phyloP scores from a whole-genome alignment of 2,113 vertebrate species.

The Erythrocercus mccallii region DNA sequence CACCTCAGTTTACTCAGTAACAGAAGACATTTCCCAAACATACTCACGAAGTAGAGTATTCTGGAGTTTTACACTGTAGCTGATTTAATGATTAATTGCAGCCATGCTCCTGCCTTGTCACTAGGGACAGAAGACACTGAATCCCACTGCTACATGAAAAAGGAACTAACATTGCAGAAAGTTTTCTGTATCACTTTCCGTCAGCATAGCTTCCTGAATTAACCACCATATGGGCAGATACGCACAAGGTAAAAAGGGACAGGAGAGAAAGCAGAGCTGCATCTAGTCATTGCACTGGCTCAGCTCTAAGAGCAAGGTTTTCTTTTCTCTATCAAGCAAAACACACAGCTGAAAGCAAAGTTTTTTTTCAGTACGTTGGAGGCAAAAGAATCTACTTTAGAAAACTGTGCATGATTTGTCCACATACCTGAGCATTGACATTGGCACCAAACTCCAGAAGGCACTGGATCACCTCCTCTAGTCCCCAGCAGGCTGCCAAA shows the following conservation, averaged over 20 bases:
- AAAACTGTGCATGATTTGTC: neutral
- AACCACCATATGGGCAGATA: neutral
- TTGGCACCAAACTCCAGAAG: constrained; percentile 97
- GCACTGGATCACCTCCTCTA: constrained; percentile 94
- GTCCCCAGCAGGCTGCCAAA: constrained; percentile 91
- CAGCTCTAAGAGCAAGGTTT: neutral
- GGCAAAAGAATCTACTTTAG: neutral
- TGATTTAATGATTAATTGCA: neutral
- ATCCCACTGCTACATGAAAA: neutral
- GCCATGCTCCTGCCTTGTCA: neutral
- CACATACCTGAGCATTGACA: constrained; percentile 90
- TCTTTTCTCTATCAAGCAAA: neutral
- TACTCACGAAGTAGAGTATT: neutral
- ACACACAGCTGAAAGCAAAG: neutral
- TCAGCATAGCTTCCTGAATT: neutral
- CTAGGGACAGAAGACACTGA: neutral
- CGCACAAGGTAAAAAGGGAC: neutral
- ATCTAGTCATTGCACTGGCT: neutral
- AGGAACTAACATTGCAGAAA: neutral
- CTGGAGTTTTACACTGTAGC: neutral
- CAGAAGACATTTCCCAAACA: neutral
- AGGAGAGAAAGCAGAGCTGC: neutral
- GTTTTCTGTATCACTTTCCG: neutral
- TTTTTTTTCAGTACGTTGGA: neutral
- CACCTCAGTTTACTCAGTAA: neutral